phyloP scores from a whole-genome alignment of 2,797 vertebrate genomes.

The Anolis apletophallus region DNA sequence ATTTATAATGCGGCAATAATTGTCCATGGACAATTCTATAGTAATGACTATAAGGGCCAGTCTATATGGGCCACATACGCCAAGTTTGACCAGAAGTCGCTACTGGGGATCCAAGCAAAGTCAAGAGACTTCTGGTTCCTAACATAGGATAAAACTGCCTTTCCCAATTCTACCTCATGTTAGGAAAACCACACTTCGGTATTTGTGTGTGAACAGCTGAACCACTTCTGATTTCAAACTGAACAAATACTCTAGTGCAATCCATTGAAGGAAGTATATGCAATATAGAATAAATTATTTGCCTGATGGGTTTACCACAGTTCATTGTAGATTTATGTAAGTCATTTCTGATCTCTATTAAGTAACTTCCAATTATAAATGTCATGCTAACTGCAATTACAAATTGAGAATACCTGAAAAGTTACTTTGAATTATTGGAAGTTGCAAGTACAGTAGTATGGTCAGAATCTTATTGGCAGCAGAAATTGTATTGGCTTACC shows the following conservation, averaged over 20 bases:
- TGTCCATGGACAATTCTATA: slow-evolving; percentile 12
- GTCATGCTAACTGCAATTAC: not conserved
- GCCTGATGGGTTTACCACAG: not conserved
- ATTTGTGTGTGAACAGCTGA: no score
- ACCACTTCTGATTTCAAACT: not conserved
- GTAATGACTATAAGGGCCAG: no score
- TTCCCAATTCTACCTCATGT: no score
- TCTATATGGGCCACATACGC: no score
- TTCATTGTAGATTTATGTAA: not conserved
- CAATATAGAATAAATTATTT: not conserved
- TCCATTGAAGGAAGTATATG: slow-evolving; percentile 28
- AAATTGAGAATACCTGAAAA: not conserved
- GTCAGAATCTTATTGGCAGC: no score
- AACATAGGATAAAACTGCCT: no score
- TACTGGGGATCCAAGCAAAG: no score
- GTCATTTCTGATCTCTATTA: not conserved
- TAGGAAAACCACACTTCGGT: no score
- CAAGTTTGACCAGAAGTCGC: no score
- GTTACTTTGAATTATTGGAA: not conserved
- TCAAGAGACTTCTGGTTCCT: no score
- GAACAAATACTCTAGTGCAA: slow-evolving; percentile 6
- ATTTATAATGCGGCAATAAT: not conserved
- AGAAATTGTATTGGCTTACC: no score
- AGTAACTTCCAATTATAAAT: not conserved
- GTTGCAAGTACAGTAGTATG: not conserved